A percentile compares a stretch with the other conserved stretches of the same genome.
phyloP scores from a whole-genome alignment of 2,113 vertebrate genomes.

The Apodemus speciosus region DNA sequence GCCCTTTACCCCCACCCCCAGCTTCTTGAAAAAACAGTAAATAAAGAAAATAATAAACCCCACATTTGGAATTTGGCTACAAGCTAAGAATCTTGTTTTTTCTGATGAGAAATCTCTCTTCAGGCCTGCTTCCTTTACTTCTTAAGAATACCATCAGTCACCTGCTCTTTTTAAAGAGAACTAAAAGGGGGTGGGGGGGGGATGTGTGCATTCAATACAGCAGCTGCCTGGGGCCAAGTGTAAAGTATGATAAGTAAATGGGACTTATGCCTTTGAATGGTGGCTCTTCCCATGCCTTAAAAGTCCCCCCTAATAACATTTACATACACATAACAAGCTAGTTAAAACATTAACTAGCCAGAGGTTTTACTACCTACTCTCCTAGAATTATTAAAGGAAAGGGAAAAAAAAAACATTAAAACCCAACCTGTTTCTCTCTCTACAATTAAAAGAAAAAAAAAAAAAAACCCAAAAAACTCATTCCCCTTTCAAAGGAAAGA shows the following conservation, averaged over 20 bases:
- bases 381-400: not conserved
- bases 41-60: constrained; percentile 12
- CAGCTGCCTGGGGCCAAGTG: not conserved
- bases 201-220: not conserved
- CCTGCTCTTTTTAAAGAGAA: constrained; percentile 40
- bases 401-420: not conserved
- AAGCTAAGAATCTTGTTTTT: constrained; percentile 5
- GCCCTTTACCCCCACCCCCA: not conserved
- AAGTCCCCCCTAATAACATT: not conserved
- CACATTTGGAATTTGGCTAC: not conserved
- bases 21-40: not conserved
- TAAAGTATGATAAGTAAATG: not conserved
- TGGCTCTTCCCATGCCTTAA: not conserved
- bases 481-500: not conserved
- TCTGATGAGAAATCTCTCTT: constrained; percentile 30
- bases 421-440: not conserved
- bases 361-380: not conserved
- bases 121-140: constrained; percentile 14
- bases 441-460: not conserved
- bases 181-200: not conserved
- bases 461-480: not conserved
- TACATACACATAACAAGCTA: not conserved
- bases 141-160: not conserved
- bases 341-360: constrained; percentile 8
- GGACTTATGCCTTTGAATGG: not conserved